Percentiles rank a stretch among this genome's conserved stretches.
Conservation (phyloP, 2,888 invertebrate species). For the Nephrotoma appendiculata region DNA sequence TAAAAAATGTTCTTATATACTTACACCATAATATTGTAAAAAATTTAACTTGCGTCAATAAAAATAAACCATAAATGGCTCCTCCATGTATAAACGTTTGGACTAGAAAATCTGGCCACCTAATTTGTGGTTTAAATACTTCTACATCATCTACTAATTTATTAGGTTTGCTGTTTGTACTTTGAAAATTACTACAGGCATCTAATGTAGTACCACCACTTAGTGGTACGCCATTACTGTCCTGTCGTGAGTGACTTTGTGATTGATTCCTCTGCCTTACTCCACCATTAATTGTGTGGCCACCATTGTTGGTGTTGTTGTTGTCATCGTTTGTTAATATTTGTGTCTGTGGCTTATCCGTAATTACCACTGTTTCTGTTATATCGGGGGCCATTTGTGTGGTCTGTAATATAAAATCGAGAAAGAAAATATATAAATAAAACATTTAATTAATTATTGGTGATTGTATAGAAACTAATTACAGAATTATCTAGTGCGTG, state of each 20-base stretch:
- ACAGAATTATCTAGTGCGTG: too few species aligned
- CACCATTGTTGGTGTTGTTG: not conserved
- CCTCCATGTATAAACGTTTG: constrained; percentile 57
- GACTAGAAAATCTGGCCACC: constrained; percentile 58
- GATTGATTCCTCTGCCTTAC: not conserved
- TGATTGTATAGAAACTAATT: not conserved
- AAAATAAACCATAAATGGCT: constrained; percentile 52
- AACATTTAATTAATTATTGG: not conserved
- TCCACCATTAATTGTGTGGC: not conserved
- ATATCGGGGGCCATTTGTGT: constrained; percentile 4
- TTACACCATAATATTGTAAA: constrained; percentile 59
- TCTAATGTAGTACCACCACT: not conserved
- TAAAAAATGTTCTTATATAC: constrained; percentile 23
- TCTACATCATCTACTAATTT: constrained; percentile 8
- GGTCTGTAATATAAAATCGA: not conserved
- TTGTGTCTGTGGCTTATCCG: not conserved
- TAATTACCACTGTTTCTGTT: constrained; percentile 5
- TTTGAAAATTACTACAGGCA: not conserved
- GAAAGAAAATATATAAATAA: not conserved
- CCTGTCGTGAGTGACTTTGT: not conserved
- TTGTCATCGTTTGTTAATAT: not conserved
- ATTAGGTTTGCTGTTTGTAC: constrained; percentile 12
- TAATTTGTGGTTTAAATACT: constrained; percentile 43
- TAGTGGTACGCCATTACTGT: not conserved
- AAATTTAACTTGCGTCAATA: constrained; percentile 46